A percentile compares a stretch with the other conserved stretches of the same genome.
Evolutionary conservation across 2,888 invertebrate genomes (phyloP).

Genomic region (Magallana nippona): DNA sequence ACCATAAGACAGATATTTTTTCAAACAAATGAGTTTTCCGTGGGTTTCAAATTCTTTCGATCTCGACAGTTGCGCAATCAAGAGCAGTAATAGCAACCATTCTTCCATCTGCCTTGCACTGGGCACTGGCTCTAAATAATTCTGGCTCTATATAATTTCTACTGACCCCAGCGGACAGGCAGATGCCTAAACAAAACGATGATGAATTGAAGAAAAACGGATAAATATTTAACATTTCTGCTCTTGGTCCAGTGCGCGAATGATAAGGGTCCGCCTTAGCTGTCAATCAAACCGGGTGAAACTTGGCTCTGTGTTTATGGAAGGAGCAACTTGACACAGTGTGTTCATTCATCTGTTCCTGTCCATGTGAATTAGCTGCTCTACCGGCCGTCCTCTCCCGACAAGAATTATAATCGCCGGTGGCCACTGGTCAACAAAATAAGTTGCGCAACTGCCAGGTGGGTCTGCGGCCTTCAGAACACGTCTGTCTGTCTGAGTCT

Average conservation of each 20-base stretch:
- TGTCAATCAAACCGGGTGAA: constrained; percentile 25
- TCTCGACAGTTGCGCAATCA: not conserved
- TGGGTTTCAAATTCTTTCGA: not conserved
- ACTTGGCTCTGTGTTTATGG: not conserved
- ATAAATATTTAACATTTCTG: constrained; percentile 14
- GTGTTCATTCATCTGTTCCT: constrained; percentile 14
- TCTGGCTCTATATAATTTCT: not conserved
- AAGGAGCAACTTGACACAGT: constrained; percentile 9
- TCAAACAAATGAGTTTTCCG: not conserved
- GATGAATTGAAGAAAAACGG: constrained; percentile 2
- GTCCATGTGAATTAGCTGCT: not conserved
- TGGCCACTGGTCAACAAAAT: constrained; percentile 23
- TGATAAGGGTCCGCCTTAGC: not conserved
- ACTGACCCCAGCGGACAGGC: not conserved
- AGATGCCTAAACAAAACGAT: constrained; percentile 20
- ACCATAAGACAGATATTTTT: not conserved
- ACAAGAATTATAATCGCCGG: not conserved
- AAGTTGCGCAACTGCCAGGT: not conserved
- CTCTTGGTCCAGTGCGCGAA: not conserved
- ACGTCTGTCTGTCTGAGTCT: not conserved
- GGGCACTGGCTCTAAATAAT: not conserved
- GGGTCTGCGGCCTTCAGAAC: not conserved
- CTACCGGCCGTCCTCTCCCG: no score
- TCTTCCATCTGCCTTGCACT: not conserved
- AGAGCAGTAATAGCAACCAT: not conserved